Base-by-base conservation (phyloP, 2,888 invertebrate genomes). In the Acronicta leporina region DNA sequence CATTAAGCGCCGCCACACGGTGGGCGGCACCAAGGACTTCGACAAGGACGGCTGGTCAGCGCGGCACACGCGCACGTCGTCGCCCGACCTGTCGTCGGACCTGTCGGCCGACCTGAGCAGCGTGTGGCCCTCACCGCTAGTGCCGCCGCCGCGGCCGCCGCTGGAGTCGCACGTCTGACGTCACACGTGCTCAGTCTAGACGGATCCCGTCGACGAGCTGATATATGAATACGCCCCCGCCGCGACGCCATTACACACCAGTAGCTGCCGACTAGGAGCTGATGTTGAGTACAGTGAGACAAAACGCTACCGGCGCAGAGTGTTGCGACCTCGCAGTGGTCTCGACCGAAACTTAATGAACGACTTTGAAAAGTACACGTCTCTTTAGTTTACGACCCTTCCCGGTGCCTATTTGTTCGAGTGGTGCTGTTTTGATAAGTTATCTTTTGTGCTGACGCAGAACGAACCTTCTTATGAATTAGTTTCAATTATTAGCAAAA, bases 1-100 rank as follows among this genome's bases (percentile, higher is more conserved):
- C 68, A 97, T 98, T 82, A 98, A 98, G 90, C 95, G 98, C 44
- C 95, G 98, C 30, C 98, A 98, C 92, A 98, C 98, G 0, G 98
- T 98, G 9, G 98, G 98, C 67, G 98, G 98, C 55, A 97, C 97
- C n/a, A 97, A 98, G 90, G 98, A 98, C 91, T 97, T 95, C 88
- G 94, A 94, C 87, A 94, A 94, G 95, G 95, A 95, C 95, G 95
- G 94, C 84, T 91, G 96, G 96, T 88, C 95, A 91, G 93, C 95
- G 90, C 89, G 95, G 73, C 92, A 95, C 93, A 92, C 95, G 92
- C 89, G 95, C 91, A 95, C 95, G 76, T 93, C 95, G 77, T 91
- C 96, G 89, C 94, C 95, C 80, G 95, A 95, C 94, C 92, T 95
- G 81, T 83, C 94, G 91, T 86, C 87, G 73, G 81, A 87, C 75